Conservation (phyloP, 2,888 invertebrate genomes). For the Agrypnus murinus region DNA sequence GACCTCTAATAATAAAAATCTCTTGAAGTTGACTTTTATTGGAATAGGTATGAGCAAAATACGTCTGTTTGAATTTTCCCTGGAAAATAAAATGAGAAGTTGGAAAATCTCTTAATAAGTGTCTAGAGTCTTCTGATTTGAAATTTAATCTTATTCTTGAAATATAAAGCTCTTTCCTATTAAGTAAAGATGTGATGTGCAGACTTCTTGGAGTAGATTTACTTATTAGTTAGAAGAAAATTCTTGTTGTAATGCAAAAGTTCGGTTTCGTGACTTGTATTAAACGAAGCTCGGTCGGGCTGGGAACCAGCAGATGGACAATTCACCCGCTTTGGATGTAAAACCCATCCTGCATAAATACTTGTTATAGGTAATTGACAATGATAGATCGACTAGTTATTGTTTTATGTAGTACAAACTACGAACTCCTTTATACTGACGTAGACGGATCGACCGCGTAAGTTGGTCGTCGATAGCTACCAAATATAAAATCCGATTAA, state of each 20-base stretch:
- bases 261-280: conserved; percentile 57
- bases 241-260: conserved; percentile 48
- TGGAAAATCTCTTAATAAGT: no score
- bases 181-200: conserved; percentile 32
- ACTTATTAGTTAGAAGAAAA: conserved; percentile 45
- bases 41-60: no score
- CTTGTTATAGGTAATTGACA: conserved; percentile 66
- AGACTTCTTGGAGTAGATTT: conserved; percentile 34
- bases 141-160: conserved; percentile 39
- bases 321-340: conserved; percentile 63
- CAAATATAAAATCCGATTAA: conserved; percentile 56
- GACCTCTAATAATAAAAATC: no score
- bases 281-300: conserved; percentile 53
- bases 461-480: conserved; percentile 35
- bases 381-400: conserved; percentile 64
- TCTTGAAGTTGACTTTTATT: no score
- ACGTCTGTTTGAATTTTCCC: no score
- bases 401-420: conserved; percentile 65
- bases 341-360: conserved; percentile 64
- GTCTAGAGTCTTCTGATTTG: conserved; percentile 2
- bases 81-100: no score
- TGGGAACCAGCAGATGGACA: conserved; percentile 61
- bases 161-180: conserved; percentile 43
- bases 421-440: conserved; percentile 62
- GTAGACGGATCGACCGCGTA: conserved; percentile 58